Percentiles rank a stretch among this genome's conserved stretches.
Conservation (phyloP, 2,797 vertebrate genomes). For the Gymnocypris eckloni region DNA sequence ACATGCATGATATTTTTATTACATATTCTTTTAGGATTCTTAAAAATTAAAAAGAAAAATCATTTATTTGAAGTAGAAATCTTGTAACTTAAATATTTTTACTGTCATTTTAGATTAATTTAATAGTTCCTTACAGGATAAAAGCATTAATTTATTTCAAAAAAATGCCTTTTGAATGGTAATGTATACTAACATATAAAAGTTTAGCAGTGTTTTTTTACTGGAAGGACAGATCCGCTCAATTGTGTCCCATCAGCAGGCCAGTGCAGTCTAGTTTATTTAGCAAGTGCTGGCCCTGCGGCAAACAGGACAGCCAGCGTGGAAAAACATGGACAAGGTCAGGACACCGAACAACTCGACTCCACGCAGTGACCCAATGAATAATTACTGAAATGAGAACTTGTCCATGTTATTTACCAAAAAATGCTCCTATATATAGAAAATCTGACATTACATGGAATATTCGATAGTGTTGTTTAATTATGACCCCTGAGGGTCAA, state of each 20-base stretch:
- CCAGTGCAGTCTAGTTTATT: constrained; percentile 45
- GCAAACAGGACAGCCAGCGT: constrained; percentile 43
- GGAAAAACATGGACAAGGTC: constrained; percentile 56
- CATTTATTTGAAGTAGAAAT: not conserved
- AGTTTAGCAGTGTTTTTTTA: constrained; percentile 49
- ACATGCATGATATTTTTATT: not conserved
- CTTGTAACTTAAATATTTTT: not conserved
- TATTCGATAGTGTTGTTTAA: not conserved
- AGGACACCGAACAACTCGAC: constrained; percentile 44
- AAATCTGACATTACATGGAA: constrained; percentile 17
- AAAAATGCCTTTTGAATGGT: not conserved
- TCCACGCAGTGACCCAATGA: constrained; percentile 47
- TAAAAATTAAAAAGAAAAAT: not conserved
- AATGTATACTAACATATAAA: not conserved
- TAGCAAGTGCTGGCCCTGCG: constrained; percentile 42
- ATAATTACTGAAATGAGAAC: constrained; percentile 46
- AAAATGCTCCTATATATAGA: constrained; percentile 45
- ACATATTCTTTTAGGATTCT: not conserved
- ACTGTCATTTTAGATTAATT: not conserved
- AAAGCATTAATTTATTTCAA: not conserved
- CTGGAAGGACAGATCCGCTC: constrained; percentile 45
- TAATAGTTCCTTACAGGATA: not conserved
- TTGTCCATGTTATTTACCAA: constrained; percentile 10
- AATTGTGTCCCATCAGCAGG: not conserved
- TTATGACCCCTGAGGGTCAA: not conserved